Conservation (phyloP, 2,113 vertebrate genomes). For the Scopus umbretta region DNA sequence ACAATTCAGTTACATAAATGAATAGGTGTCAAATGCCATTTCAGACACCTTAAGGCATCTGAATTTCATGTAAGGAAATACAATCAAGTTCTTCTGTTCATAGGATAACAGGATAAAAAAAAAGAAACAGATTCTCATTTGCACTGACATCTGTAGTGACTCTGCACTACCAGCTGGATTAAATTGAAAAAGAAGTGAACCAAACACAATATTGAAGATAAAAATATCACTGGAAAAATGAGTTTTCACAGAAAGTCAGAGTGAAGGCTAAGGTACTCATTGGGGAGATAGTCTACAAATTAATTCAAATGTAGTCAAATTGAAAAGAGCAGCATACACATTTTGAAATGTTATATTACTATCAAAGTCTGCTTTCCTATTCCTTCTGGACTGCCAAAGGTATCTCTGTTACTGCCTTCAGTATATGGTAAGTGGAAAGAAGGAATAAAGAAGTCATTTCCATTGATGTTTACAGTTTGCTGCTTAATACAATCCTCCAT, state of each 20-base stretch:
- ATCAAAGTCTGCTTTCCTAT: neutral
- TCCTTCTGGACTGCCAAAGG: neutral
- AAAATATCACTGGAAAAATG: constrained; percentile 7
- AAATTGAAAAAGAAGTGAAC: neutral
- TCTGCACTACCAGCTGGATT: neutral
- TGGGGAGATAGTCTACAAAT: constrained; percentile 3
- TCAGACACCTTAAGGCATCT: neutral
- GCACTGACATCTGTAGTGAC: neutral
- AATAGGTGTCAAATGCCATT: neutral
- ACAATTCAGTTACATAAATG: neutral
- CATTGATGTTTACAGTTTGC: neutral
- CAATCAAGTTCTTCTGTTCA: neutral
- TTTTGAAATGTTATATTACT: constrained; percentile 21
- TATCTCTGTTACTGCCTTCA: neutral
- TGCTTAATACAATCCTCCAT: neutral
- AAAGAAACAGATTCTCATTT: neutral
- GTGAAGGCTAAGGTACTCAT: neutral
- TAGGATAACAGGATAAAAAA: neutral
- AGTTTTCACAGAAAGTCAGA: constrained; percentile 8
- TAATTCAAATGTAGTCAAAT: constrained; percentile 30
- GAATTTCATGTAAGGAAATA: neutral
- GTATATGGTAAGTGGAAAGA: neutral
- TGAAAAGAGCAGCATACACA: neutral
- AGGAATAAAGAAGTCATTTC: neutral
- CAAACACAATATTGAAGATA: neutral